Percentiles rank a stretch among this genome's conserved stretches.
These are phyloP conservation scores for Botia kubotai DNA, from an alignment of 2,797 vertebrate genomes.

Conservation along the genomic window DNA sequence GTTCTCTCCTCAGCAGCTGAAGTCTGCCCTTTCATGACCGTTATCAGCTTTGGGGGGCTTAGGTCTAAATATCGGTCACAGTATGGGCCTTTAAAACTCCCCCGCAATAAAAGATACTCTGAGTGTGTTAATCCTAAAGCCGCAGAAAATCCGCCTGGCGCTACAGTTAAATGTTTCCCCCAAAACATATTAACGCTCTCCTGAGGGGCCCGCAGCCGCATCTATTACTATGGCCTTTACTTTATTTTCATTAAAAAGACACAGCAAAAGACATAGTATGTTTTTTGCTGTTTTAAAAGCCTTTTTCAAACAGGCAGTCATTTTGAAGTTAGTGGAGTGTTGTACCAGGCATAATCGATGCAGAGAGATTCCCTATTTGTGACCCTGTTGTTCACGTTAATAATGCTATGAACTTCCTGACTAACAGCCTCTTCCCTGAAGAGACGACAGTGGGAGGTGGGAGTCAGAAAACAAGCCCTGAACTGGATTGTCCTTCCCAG, in stretches of 20 bases:
- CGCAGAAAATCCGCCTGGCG: conserved; percentile 75
- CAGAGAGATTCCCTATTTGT: conserved; percentile 73
- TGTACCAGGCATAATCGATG: conserved; percentile 70
- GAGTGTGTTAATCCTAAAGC: conserved; percentile 80
- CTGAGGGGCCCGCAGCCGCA: conserved; percentile 69
- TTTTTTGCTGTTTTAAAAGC: conserved; percentile 44
- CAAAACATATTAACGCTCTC: conserved; percentile 76
- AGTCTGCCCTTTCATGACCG: conserved; percentile 78
- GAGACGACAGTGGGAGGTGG: conserved; percentile 66
- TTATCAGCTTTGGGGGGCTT: conserved; percentile 80
- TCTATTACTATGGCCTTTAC: conserved; percentile 71
- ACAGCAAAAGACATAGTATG: conserved; percentile 42
- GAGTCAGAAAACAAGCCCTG: conserved; percentile 30
- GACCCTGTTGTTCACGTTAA: conserved; percentile 74
- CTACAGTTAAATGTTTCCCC: conserved; percentile 74
- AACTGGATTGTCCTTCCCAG: conserved; percentile 3
- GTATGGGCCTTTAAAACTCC: conserved; percentile 79
- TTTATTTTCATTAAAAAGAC: conserved; percentile 67
- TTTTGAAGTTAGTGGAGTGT: conserved; percentile 74
- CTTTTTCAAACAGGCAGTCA: conserved; percentile 68
- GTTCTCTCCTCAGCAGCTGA: conserved; percentile 72
- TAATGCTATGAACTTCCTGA: conserved; percentile 75
- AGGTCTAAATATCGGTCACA: conserved; percentile 85
- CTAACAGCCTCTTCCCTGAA: conserved; percentile 61
- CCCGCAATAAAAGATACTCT: conserved; percentile 78